phyloP scores from a whole-genome alignment of 2,888 invertebrate species.

The Megaustenia siamemsis region DNA sequence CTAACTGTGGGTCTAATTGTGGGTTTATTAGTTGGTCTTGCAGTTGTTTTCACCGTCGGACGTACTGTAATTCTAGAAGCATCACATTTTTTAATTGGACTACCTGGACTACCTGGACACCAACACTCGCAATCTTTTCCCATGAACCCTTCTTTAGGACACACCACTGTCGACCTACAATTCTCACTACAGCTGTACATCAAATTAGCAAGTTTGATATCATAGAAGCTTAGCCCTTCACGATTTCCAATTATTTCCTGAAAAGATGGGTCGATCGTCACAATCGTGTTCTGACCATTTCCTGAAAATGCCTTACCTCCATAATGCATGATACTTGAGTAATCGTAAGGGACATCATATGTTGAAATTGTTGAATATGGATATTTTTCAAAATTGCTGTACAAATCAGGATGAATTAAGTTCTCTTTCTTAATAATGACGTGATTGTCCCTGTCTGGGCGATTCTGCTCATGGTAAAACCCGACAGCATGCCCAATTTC shows the following conservation, averaged over 20 bases:
- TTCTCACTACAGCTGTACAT: constrained; percentile 68
- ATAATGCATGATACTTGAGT: constrained; percentile 73
- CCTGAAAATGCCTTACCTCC: constrained; percentile 64
- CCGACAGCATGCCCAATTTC: constrained; percentile 71
- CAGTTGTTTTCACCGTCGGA: neutral
- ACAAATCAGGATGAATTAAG: constrained; percentile 57
- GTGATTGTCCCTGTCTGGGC: constrained; percentile 66
- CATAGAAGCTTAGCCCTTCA: constrained; percentile 65
- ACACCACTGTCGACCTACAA: constrained; percentile 33
- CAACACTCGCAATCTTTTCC: constrained; percentile 56
- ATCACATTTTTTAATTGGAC: constrained; percentile 55
- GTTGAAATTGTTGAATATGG: constrained; percentile 57
- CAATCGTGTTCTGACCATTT: constrained; percentile 71
- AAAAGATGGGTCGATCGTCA: constrained; percentile 65
- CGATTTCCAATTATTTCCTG: constrained; percentile 72
- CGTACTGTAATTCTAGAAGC: neutral
- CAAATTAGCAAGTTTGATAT: constrained; percentile 67
- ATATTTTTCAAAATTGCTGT: constrained; percentile 67
- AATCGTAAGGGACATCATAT: constrained; percentile 69
- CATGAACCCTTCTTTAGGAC: constrained; percentile 51
- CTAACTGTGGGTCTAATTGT: neutral
- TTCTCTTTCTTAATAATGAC: constrained; percentile 64
- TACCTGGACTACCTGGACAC: constrained; percentile 55
- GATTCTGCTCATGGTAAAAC: constrained; percentile 68
- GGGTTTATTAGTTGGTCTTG: neutral